Evolutionary conservation across 1,140 invertebrate genomes (phyloP), one percentile per base, ranked within the genome.

Genomic region (Helicoverpa armigera): DNA sequence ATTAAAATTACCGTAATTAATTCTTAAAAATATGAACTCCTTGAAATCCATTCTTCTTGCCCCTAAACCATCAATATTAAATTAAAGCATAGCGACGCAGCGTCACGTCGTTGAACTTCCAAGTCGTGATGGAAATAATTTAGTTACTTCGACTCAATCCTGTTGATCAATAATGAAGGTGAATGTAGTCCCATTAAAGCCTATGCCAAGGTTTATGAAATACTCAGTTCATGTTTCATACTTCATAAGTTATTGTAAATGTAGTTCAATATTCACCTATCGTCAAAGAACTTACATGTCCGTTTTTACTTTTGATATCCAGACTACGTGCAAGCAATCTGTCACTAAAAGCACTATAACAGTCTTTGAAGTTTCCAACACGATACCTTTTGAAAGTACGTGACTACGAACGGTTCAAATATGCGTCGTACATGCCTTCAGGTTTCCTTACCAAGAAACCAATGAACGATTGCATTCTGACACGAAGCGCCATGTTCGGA

Each of bases 331-430:
- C 48, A 7, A 63, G 58, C 58, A 63, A 63, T 63, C 58, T 76
- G 73, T 63, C 43, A 50, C 18, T 51, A 61, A n/a, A 48, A 14
- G 73, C 58, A 63, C 56, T 43, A 29, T 60, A 43, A 60, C 54
- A 61, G 56, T 61, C 73, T 63, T 76, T 76, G 43, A 76, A 43
- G 35, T 43, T 43, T 43, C 5, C 35, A 43, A 76, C 73, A 76
- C 73, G 58, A 63, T 53, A 76, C 73, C 54, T 51, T 76, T 58
- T 50, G 13, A 7, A 16, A 50, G 58, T 13, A 61, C 73, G 58
- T 63, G 56, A 75, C 73, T 74, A 23, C 56, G 61, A 75, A 75
- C 35, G 73, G 13, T 75, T 75, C 73, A 48, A 61, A 63, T 76
- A 51, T 63, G 73, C 58, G 35, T 50, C 73, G 11, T 50, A 61